Evolutionary conservation across 2,113 vertebrate species (phyloP).

Genomic region (Phylloscopus trochilus): DNA sequence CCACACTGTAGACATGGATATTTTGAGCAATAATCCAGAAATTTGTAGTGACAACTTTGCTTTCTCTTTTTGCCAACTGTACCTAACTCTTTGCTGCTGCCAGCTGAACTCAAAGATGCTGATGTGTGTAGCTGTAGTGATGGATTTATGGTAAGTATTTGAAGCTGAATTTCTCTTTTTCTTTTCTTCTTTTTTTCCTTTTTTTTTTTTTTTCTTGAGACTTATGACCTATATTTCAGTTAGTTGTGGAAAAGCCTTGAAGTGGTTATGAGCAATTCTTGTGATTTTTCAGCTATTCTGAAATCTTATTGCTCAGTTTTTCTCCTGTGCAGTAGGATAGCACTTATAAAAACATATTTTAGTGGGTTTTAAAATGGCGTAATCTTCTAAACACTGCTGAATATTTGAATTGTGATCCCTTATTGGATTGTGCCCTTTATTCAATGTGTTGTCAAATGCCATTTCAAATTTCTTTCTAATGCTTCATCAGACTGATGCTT

Average conservation of each 20-base stretch:
- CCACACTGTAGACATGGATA: background rate
- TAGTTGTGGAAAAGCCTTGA: background rate
- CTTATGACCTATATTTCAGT: conserved; percentile 14
- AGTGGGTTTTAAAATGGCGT: background rate
- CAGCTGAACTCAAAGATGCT: background rate
- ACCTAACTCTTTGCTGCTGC: background rate
- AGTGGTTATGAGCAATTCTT: background rate
- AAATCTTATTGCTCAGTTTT: background rate
- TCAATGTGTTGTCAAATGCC: background rate
- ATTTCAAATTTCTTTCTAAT: background rate
- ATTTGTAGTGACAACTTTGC: background rate
- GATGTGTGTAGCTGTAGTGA: background rate
- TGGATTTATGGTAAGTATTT: background rate
- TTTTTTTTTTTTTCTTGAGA: background rate
- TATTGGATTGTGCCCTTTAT: background rate
- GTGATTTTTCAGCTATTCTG: background rate
- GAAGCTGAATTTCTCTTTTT: conserved; percentile 4
- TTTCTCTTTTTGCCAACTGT: background rate
- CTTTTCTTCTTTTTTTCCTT: background rate
- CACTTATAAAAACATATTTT: background rate
- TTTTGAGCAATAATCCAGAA: background rate
- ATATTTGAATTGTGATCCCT: background rate
- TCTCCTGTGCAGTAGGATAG: background rate
- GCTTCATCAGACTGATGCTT: background rate
- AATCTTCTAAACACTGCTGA: background rate